Base-by-base conservation (phyloP, 2,888 invertebrate species). In the Hemithea aestivaria region DNA sequence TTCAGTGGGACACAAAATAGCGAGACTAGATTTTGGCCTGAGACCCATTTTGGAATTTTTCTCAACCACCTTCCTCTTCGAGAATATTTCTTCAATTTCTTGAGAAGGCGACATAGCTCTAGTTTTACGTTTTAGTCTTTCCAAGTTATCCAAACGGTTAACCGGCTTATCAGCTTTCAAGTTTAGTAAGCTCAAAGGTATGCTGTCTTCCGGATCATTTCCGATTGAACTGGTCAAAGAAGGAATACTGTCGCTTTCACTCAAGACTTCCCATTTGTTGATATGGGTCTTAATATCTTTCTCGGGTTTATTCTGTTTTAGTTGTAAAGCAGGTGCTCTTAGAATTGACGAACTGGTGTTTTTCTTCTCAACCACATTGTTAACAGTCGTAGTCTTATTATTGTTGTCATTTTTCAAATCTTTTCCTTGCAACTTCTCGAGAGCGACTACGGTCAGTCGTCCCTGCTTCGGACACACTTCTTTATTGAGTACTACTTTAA, bases 231-330 rank as follows among this genome's bases (percentile, higher is more conserved):
- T 83, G 6, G 81, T 62, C 37, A 87, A 56, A 27, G 87, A 87
- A 1, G 90, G 90, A 51, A 90, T 82, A 57, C 90, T 90, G 45
- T 90, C 90, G 16, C 89, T 88, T 53, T 90, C 90, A 63, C 90
- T 90, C 32, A 89, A 76, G 2, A 87, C 83, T 62, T 90, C 90
- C 88, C 89, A 89, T 66, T 89, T 89, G 38, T 87, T 84, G 1
- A 87, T 61, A 39, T 83, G 78, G 43, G 71, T 81, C 54, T 74
- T 84, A 7, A 73, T 31, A 33, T 84, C 83, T 49, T 79, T 83
- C 33, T 85, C 87, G 45, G 60, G 58, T 52, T 78, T 82, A 46
- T 65, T 79, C 48, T 77, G 77, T 58, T 84, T 85, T 7, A 87
- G 54, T 43, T 85, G 84, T 22, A 85, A 58, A 6, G 84, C 73